Base-by-base conservation (phyloP, 92 coral and sea anemone genomes). In the Nematostella vectensis region DNA sequence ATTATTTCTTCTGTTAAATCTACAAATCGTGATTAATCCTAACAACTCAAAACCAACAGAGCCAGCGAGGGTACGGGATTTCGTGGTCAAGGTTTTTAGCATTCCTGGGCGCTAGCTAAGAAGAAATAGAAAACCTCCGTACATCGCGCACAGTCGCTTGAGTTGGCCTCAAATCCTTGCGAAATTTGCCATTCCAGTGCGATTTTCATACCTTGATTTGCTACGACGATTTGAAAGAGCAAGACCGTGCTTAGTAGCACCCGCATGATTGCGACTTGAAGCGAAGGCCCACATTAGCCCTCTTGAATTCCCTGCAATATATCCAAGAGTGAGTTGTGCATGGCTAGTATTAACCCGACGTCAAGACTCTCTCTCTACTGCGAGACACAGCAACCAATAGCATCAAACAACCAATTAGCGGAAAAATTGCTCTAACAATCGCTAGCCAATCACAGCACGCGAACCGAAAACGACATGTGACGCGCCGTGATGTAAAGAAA, bases 1-100 rank as follows among this genome's bases (percentile, higher is more conserved):
- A 85, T 85, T 85, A 85, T 85, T 85, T 80, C 88, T 80, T 71
- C 77, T 75, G 95, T 80, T 85, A 85, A 85, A 85, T 85, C 95
- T 78, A 85, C 95, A 85, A 85, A 85, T 81, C 77, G 40, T 85
- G 77, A 85, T 85, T 85, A 85, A 85, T 80, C 83, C 88, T 81
- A 85, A 85, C 88, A 56, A 71, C 79, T 63, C 67, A 75, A 85
- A 85, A 85, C 84, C 77, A 85, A 85, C 81, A 78, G 75, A 77
- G 57, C 55, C 47, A 29, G 21, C 75, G 65, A 59, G 70, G 38
- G 59, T 60, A 60, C 53, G 23, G 55, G 79, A 19, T 47, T 42
- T 48, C 62, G 43, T 54, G 72, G 25, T 25, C 25, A 8, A 30
- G 25, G 8, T 26, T 25, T 26, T 22, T 51, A 27, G 15, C 72